Evolutionary conservation across 1,140 invertebrate species (phyloP).

Genomic region (Habropoda laboriosa): DNA sequence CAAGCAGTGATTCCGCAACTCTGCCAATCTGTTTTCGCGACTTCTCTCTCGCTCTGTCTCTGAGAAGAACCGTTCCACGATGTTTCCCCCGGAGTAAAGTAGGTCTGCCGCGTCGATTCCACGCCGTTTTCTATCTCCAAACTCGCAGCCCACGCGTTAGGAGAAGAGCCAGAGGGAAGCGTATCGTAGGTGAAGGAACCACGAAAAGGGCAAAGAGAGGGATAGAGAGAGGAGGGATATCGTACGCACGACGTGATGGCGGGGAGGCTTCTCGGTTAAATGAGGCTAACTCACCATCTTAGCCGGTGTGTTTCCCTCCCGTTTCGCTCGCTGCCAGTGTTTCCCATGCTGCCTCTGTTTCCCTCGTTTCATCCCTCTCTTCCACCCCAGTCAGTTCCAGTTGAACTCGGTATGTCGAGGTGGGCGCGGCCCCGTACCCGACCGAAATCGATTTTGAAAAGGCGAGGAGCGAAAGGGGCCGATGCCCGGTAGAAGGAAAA

Average conservation of each 20-base stretch:
- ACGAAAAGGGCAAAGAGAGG: constrained; percentile 52
- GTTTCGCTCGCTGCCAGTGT: background rate
- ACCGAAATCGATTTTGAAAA: constrained; percentile 80
- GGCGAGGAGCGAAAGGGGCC: constrained; percentile 70
- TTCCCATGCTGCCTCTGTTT: constrained; percentile 9
- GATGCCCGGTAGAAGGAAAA: constrained; percentile 56
- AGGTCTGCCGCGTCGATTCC: constrained; percentile 9
- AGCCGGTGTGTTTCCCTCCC: constrained; percentile 1
- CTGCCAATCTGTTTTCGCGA: background rate
- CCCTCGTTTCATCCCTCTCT: constrained; percentile 12
- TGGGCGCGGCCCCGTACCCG: constrained; percentile 76
- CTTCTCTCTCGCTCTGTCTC: background rate
- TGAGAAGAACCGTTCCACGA: background rate
- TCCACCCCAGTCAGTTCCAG: constrained; percentile 44
- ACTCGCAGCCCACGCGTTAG: background rate
- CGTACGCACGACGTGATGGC: constrained; percentile 68
- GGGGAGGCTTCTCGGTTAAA: constrained; percentile 76
- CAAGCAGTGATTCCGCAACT: background rate
- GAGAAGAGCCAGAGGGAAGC: background rate
- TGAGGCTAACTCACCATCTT: constrained; percentile 74
- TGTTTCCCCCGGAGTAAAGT: background rate
- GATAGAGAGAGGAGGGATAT: constrained; percentile 55
- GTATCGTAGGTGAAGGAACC: constrained; percentile 16
- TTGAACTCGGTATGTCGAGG: constrained; percentile 71
- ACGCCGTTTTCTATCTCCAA: background rate